Conservation (phyloP, 2,888 invertebrate species). For the Phyllotreta striolata region DNA sequence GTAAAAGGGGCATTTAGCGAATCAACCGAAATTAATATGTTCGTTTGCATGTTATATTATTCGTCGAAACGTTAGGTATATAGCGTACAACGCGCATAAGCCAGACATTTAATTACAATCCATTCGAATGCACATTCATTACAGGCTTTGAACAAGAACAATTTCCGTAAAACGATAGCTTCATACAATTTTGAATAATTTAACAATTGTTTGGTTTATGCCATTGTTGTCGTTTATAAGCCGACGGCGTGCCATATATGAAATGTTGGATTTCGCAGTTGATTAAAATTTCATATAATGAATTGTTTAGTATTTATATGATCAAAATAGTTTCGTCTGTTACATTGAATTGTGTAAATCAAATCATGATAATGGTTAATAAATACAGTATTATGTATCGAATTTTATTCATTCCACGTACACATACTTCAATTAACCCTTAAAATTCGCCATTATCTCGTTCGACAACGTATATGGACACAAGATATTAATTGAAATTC, state of each 20-base stretch:
- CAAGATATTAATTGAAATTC: constrained; percentile 28
- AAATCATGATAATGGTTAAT: too few relatives aligned
- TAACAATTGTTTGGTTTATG: constrained; percentile 42
- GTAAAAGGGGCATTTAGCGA: too few relatives aligned
- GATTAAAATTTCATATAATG: too few relatives aligned
- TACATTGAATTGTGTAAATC: too few relatives aligned
- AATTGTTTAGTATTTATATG: too few relatives aligned
- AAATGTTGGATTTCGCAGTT: too few relatives aligned
- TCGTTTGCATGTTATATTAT: constrained; percentile 38
- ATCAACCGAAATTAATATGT: constrained; percentile 32
- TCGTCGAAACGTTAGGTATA: constrained; percentile 38
- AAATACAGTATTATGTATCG: too few relatives aligned
- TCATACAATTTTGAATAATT: constrained; percentile 43
- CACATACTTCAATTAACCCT: constrained; percentile 3
- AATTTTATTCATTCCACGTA: too few relatives aligned
- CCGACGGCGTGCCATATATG: too few relatives aligned
- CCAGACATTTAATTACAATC: constrained; percentile 40
- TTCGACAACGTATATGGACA: constrained; percentile 24
- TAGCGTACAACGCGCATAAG: background rate
- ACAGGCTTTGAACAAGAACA: constrained; percentile 33
- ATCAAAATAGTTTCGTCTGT: too few relatives aligned
- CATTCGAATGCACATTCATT: constrained; percentile 39
- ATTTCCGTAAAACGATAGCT: constrained; percentile 37
- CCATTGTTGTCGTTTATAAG: constrained; percentile 34
- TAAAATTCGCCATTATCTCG: constrained; percentile 5